Base-by-base conservation (phyloP, 2,797 vertebrate genomes). In the Pempheris klunzingeri region DNA sequence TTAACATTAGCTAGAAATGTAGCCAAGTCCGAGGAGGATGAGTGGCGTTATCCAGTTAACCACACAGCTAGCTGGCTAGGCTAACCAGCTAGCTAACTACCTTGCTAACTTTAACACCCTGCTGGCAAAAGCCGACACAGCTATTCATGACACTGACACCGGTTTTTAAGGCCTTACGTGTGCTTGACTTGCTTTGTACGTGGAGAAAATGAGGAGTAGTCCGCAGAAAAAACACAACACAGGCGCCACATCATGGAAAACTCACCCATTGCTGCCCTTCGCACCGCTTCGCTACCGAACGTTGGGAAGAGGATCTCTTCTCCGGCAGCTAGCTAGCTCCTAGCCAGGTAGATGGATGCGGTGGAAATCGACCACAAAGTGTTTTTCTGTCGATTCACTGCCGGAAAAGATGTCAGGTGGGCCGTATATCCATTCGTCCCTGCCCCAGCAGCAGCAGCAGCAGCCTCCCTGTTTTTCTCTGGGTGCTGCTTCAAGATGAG, bases 251-350 rank as follows among this genome's bases (percentile, higher is more conserved):
- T 92, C 88, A 92, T 79, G 88, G 89, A 82, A 88, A 91, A 95
- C 95, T 95, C 88, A 95, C 95, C 95, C 95, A 96, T 96, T 90
- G 85, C 90, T 85, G 90, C 81, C 80, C 88, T 86, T 86, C 74
- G 82, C 83, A 76, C 66, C 78, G 88, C 81, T 86, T 85, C 74
- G 84, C 78, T 74, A 52, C 74, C 85, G 71, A 82, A 88, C 11
- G 88, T 63, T 70, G 88, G 88, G 85, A 88, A n/a, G n/a, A n/a
- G n/a, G n/a, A 84, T 90, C 60, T 82, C 70, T 81, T 82, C 32
- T 84, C 89, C 90, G 78, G 74, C 77, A 85, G 90, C 88, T 91
- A 92, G 81, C 84, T 74, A 84, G 88, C 88, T 77, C 65, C 71
- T 36, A 82, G 78, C 87, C 92, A 93, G 90, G 88, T 74, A 67